Conservation (phyloP, 1,140 invertebrate species). For the Meloidogyne floridensis region DNA sequence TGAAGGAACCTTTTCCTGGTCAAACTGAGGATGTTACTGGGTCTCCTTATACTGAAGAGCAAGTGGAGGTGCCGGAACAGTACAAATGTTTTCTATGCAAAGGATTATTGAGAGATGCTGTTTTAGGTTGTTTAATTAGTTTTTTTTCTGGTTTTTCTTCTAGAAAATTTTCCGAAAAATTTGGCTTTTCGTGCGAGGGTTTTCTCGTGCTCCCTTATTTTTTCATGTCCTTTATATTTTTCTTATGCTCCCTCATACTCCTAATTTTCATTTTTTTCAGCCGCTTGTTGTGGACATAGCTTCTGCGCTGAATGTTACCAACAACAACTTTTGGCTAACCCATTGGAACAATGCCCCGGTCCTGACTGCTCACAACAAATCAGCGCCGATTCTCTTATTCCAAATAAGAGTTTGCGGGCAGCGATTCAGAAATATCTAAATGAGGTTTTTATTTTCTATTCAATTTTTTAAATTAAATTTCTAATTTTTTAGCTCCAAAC, state of each 20-base stretch:
- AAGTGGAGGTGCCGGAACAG: constrained; percentile 76
- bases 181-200: not conserved
- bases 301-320: constrained; percentile 92
- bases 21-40: constrained; percentile 13
- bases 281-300: constrained; percentile 93
- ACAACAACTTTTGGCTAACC: constrained; percentile 74
- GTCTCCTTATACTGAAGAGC: not conserved
- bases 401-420: constrained; percentile 71
- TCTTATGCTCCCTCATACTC: too few relatives aligned
- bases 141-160: not conserved
- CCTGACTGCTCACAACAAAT: constrained; percentile 83
- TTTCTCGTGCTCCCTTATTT: too few relatives aligned
- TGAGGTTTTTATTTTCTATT: not conserved
- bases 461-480: not conserved
- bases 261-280: constrained; percentile 60
- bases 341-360: constrained; percentile 85
- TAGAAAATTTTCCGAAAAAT: not conserved
- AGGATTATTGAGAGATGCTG: constrained; percentile 89
- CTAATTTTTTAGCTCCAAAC: not conserved
- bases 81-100: constrained; percentile 86
- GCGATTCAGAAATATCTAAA: constrained; percentile 45
- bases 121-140: constrained; percentile 71
- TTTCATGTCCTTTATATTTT: too few relatives aligned
- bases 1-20: constrained; percentile 27
- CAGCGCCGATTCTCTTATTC: constrained; percentile 86